Base-by-base conservation (phyloP, 2,888 invertebrate species). In the Sericinus montela region DNA sequence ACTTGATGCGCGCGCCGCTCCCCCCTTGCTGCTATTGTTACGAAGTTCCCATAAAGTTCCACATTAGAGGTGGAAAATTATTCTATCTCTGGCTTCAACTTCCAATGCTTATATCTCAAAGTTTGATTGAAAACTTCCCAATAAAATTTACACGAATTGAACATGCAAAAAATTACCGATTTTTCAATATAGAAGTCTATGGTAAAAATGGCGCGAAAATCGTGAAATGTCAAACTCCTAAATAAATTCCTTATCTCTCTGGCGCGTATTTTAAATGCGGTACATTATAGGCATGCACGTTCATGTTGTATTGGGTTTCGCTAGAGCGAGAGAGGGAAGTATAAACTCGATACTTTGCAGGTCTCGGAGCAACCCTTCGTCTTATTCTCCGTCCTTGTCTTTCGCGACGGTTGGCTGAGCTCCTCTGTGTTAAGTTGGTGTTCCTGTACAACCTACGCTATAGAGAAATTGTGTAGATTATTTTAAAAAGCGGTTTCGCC, bases 281-380 rank as follows among this genome's bases (percentile, higher is more conserved):
- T 72, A 69, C 89, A 88, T 89, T 88, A 84, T 89, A 72, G 70
- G 58, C 83, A 73, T 67, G 80, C 79, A 60, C 76, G 84, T 60
- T 69, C 67, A 89, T 82, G 73, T 77, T 72, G 80, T 59, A 81
- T 63, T 54, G 75, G 66, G 73, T 84, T 82, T 74, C 65, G 64
- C 56, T 51, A 36, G 58, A 59, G 61, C 60, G 55, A 29, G 61
- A 57, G 60, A 55, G 58, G 67, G 47, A 58, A 55, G 56, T 58
- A 63, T 73, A 75, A 86, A 84, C 73, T 67, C 72, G 60, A 60
- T 84, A 74, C 88, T 65, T 65, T 72, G 54, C 68, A 65, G 72
- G 88, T 88, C 89, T 88, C 88, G 62, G 78, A 87, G 86, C 89
- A 89, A 89, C 89, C 89, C 89, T 89, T 89, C 89, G 89, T 89